Evolutionary conservation across 1,140 invertebrate species (phyloP), one percentile per base, ranked within the genome.

Genomic region (Harlomillsia oculata): DNA sequence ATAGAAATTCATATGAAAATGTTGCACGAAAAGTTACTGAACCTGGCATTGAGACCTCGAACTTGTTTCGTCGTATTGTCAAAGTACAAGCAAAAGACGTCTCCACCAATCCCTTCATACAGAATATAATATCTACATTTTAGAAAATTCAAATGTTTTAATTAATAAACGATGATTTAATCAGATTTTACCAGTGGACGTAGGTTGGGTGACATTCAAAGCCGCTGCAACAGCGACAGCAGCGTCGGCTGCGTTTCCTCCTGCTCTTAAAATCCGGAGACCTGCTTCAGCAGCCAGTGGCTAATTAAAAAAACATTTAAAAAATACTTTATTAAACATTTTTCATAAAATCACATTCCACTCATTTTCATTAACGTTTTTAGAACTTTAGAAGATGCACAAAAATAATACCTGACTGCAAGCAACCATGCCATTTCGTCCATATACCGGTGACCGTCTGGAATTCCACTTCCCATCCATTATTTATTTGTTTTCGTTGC

Each of bases 171-270:
- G 6, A 25, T 25, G 6, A 11, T 14, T 8, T 20, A 6, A 14
- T 41, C 8, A 8, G 8, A n/a, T 14, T 18, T 9, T 23, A 36
- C 73, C 73, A 14, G 71, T 72, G 18, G 67, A 68, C 14, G 62
- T 66, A n/a, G 74, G 74, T 52, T 74, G 67, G 13, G 69, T 69
- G 0, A 75, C 69, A 60, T 69, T 70, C 1, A 75, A 59, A 1
- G 70, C 72, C 26, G 72, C 72, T 20, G 73, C 71, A 25, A 71
- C 67, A 8, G 70, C 73, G 18, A 75, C 51, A 14, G 72, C 72
- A n/a, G 74, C 72, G 67, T 75, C 74, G 11, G 73, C 72, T 18
- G 74, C 74, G 68, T 75, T 75, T 13, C 74, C 74, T 11, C 73
- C 73, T 18, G 41, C 36, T 55, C 70, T 67, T 25, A 75, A 58